phyloP scores from a whole-genome alignment of 2,888 invertebrate genomes.

The Leptogaster cylindrica region DNA sequence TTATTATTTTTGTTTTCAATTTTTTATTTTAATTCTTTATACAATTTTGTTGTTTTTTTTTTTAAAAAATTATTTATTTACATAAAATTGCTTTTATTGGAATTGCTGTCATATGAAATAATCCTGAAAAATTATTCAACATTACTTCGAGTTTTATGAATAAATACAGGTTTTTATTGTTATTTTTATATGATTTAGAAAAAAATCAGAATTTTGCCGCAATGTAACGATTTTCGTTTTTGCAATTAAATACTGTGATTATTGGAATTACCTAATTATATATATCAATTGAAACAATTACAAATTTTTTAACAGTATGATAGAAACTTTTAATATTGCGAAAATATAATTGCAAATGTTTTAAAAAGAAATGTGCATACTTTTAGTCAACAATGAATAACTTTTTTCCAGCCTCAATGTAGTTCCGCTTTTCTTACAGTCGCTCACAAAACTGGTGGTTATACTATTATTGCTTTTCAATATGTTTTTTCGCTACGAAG shows the following conservation, averaged over 20 bases:
- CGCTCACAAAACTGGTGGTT: slow-evolving; percentile 21
- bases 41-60: not conserved
- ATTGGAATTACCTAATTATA: too few species aligned
- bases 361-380: slow-evolving; percentile 7
- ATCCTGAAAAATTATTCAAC: too few species aligned
- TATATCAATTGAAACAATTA: too few species aligned
- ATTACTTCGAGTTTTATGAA: too few species aligned
- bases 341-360: not conserved
- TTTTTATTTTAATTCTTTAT: too few species aligned
- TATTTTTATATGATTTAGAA: too few species aligned
- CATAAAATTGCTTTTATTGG: slow-evolving; percentile 20
- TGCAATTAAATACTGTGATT: too few species aligned
- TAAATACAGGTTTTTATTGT: too few species aligned
- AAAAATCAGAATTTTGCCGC: too few species aligned
- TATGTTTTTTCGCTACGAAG: not conserved
- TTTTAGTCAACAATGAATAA: slow-evolving; percentile 9
- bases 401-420: not conserved
- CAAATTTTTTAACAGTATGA: too few species aligned
- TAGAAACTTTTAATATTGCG: not conserved
- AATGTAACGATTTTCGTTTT: too few species aligned
- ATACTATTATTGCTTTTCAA: not conserved
- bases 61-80: slow-evolving; percentile 7
- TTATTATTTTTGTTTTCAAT: not conserved
- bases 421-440: slow-evolving; percentile 20
- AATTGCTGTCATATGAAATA: too few species aligned